Evolutionary conservation across 2,113 vertebrate species (phyloP), one percentile per base, ranked within the genome.

Genomic region (Taxidea taxus): DNA sequence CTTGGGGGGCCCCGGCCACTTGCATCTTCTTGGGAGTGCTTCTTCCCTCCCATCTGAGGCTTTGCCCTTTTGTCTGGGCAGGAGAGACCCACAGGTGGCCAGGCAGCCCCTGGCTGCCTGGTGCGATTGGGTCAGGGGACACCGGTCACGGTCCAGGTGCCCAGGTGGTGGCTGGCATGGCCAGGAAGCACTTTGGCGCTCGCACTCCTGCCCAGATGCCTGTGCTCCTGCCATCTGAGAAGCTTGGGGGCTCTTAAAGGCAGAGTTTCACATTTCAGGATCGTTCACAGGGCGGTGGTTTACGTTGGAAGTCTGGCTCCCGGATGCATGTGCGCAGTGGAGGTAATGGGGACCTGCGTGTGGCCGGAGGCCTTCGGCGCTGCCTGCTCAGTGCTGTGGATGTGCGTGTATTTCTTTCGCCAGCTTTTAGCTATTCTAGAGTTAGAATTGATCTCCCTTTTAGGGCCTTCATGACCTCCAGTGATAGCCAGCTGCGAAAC

Each of bases 311-410:
- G 49, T 13, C 13, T 72, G 66, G 74, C 25, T 12, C 10, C 6
- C 2, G 27, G 37, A 31, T 13, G 37, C 2, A 3, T 23, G 8
- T 14, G n/a, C 3, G 1, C 2, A 2, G 51, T 14, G n/a, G 54
- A 18, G n/a, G 6, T 21, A 6, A 3, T 8, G 15, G 49, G 77
- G 25, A 9, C 42, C n/a, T 23, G n/a, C 10, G 44, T 27, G 56
- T 12, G 44, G 9, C 21, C 1, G 0, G 21, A 11, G 21, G 56
- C 60, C 14, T 4, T 25, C 2, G 25, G 34, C 44, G 21, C 25
- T 6, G 16, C 29, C 0, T 16, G 1, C 10, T 23, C 6, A 0
- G 31, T 0, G 14, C 49, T 39, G 3, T 6, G 16, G 72, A 0
- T 10, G 21, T 18, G 34, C 1, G 6, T 2, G 5, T 66, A 6